Evolutionary conservation across 2,888 invertebrate genomes (phyloP), one percentile per base, ranked within the genome.

Genomic region (Andrena fulva): DNA sequence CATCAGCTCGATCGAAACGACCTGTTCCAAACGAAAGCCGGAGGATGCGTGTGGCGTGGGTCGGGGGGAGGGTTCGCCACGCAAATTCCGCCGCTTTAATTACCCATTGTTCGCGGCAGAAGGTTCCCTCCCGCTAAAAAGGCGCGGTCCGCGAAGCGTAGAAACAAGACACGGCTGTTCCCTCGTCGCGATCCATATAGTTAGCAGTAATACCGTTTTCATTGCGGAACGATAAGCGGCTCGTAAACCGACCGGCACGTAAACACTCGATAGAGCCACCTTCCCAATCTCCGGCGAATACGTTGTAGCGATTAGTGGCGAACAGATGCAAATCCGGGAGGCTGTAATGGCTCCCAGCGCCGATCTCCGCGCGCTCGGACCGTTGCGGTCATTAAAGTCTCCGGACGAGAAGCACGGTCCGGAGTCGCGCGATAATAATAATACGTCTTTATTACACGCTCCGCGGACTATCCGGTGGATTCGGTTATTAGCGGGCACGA

Each of bases 21-120:
- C 2, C 20, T 16, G 42, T 24, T 24, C 24, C 52, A n/a, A 16
- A 7, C 16, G 52, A 54, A 27, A 20, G 24, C 7, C 63, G n/a
- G n/a, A 66, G 29, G 59, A 80, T 66, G 35, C 20, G 42, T 66
- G 79, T 66, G 35, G 48, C 42, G 48, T 27, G n/a, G 31, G 12
- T 20, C 24, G 10, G 50, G 0, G 27, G 16, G 7, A 50, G 5
- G 24, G 29, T 29, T 66, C 52, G 66, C n/a, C 71, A 54, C 33
- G 80, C 71, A 59, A 80, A 80, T 80, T 70, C 70, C 66, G 35
- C 24, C 59, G 64, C 10, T 85, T 78, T 87, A 87, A 87, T 87
- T 87, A 85, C 71, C 88, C 68, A 87, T 87, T 87, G 86, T 87
- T 83, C 76, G 66, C 76, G 66, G 12, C 24, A 7, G 56, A n/a